A percentile compares a stretch with the other conserved stretches of the same genome.
Evolutionary conservation across 2,888 invertebrate genomes (phyloP).

Genomic region (Pyrrhia umbra): DNA sequence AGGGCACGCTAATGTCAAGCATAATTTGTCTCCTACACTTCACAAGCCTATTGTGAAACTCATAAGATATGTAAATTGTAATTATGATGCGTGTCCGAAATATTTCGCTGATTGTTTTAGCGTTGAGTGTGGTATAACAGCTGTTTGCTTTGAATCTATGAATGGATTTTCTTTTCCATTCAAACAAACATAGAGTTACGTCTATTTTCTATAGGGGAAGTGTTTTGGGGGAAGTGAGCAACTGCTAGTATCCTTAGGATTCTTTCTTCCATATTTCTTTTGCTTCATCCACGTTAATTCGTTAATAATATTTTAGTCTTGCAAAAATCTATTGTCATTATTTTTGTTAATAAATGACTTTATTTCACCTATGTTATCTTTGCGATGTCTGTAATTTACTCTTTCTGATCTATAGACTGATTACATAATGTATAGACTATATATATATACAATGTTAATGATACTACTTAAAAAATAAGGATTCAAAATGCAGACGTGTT

Average conservation of each 20-base stretch:
- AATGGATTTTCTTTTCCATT: background rate
- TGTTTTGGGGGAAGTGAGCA: too few relatives aligned
- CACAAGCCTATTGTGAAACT: conserved; percentile 72
- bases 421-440: background rate
- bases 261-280: too few relatives aligned
- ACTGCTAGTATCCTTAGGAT: too few relatives aligned
- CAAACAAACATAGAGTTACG: too few relatives aligned
- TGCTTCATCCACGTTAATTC: too few relatives aligned
- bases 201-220: too few relatives aligned
- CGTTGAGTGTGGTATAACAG: conserved; percentile 11
- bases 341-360: too few relatives aligned
- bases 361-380: background rate
- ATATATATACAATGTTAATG: background rate
- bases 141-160: conserved; percentile 5
- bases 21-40: conserved; percentile 84
- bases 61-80: conserved; percentile 71
- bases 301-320: too few relatives aligned
- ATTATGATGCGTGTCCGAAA: conserved; percentile 71
- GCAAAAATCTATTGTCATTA: too few relatives aligned
- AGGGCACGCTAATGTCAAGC: conserved; percentile 70
- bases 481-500: conserved; percentile 19
- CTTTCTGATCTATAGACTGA: background rate
- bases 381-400: background rate
- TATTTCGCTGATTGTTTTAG: conserved; percentile 62
- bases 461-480: background rate